A percentile compares a stretch with the other conserved stretches of the same genome.
Evolutionary conservation across 2,797 vertebrate species (phyloP).

Genomic region (Philypnodon macrostomus): DNA sequence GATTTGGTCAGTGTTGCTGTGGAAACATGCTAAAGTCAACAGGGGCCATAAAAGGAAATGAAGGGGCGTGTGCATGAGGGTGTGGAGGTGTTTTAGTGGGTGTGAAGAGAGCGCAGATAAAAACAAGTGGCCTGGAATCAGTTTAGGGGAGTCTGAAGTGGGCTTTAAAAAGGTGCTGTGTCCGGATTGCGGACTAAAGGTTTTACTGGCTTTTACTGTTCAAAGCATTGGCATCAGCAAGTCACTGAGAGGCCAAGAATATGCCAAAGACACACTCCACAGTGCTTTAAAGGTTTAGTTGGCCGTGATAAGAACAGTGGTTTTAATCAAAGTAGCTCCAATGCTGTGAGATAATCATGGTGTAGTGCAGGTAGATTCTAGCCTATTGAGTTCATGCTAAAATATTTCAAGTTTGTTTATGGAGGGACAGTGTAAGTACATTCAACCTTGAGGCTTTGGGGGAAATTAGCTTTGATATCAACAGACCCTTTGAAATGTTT

Average conservation of each 20-base stretch:
- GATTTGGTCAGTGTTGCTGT: conserved; percentile 37
- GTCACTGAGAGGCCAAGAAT: conserved; percentile 23
- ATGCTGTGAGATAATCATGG: not conserved
- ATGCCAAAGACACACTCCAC: conserved; percentile 7
- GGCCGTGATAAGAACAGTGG: conserved; percentile 2
- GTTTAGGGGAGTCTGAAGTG: conserved; percentile 16
- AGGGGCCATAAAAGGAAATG: conserved; percentile 18
- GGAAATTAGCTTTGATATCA: too few species aligned
- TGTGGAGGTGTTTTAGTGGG: conserved; percentile 21
- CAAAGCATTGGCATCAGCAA: conserved; percentile 19
- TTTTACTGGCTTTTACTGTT: conserved; percentile 26
- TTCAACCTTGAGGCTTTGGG: too few species aligned
- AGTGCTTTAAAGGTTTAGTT: conserved; percentile 13
- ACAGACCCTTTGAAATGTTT: too few species aligned
- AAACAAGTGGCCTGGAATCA: conserved; percentile 3
- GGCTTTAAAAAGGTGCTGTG: conserved; percentile 34
- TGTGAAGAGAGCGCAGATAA: conserved; percentile 5
- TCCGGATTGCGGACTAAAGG: conserved; percentile 16
- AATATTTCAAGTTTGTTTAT: too few species aligned
- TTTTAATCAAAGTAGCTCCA: conserved; percentile 16
- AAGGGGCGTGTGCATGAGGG: conserved; percentile 3
- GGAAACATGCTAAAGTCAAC: conserved; percentile 29
- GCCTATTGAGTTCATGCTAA: too few species aligned
- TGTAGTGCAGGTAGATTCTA: too few species aligned
- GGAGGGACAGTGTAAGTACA: too few species aligned